Evolutionary conservation across 2,797 vertebrate species (phyloP).

Genomic region (Arctocebus calabarensis): DNA sequence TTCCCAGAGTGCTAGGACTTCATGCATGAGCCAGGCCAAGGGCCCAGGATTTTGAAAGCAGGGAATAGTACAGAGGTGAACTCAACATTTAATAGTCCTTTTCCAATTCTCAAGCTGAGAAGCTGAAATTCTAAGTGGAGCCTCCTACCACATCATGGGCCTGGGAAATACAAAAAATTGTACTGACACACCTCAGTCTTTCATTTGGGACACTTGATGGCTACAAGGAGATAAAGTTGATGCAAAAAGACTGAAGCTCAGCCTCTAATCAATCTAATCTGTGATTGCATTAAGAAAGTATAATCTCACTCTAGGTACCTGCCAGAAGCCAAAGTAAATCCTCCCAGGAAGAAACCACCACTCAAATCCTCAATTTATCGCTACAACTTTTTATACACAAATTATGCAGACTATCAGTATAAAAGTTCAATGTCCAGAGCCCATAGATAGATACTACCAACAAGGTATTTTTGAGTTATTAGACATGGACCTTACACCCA

Average conservation of each 20-base stretch:
- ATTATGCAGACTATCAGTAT: not conserved
- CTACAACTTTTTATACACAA: not conserved
- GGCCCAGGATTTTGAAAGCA: not conserved
- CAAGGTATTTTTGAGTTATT: not conserved
- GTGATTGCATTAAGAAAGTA: not conserved
- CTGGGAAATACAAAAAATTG: not conserved
- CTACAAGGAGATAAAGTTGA: not conserved
- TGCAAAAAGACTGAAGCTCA: not conserved
- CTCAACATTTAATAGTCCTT: not conserved
- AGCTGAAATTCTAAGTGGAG: not conserved
- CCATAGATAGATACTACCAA: constrained; percentile 41
- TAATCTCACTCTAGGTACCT: not conserved
- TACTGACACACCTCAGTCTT: not conserved
- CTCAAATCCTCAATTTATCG: not conserved
- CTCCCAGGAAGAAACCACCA: not conserved
- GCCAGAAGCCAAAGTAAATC: constrained; percentile 10
- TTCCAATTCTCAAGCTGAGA: not conserved
- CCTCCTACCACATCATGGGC: not conserved
- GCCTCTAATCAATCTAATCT: not conserved
- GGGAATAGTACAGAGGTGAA: not conserved
- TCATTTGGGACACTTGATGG: not conserved
- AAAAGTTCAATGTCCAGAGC: constrained; percentile 11
- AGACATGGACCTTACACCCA: not conserved
- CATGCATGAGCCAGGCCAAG: not conserved
- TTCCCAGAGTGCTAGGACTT: too few species aligned